Evolutionary conservation across 1,140 invertebrate genomes (phyloP).

Genomic region (Anoplolepis gracilipes): DNA sequence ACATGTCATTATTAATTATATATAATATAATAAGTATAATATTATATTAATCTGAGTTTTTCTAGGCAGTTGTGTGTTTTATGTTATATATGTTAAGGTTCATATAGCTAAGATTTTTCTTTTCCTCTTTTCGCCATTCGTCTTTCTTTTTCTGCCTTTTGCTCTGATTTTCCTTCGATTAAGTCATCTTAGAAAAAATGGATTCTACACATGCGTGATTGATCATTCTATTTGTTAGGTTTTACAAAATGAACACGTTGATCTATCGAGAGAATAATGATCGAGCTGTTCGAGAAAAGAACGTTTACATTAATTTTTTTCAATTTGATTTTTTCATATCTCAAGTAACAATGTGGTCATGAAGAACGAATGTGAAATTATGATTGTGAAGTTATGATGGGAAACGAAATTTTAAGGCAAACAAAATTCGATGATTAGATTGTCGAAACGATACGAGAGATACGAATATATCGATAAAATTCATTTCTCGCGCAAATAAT

Average conservation of each 20-base stretch:
- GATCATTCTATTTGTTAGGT: slow-evolving; percentile 22
- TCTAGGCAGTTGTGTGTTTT: slow-evolving; percentile 83
- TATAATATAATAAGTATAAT: slow-evolving; percentile 79
- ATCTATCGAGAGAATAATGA: slow-evolving; percentile 48
- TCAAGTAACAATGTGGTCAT: background rate
- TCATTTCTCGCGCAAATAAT: slow-evolving; percentile 39
- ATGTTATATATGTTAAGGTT: slow-evolving; percentile 76
- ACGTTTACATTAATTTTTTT: slow-evolving; percentile 9
- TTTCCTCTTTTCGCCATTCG: background rate
- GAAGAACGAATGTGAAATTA: no score
- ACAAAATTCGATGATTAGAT: slow-evolving; percentile 16
- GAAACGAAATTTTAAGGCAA: background rate
- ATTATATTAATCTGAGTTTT: slow-evolving; percentile 79
- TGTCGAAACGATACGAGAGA: slow-evolving; percentile 45
- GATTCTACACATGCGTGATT: slow-evolving; percentile 13
- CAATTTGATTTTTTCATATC: background rate
- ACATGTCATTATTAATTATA: slow-evolving; percentile 79
- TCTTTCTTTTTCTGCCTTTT: background rate
- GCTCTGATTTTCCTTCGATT: slow-evolving; percentile 15
- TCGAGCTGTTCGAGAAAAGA: slow-evolving; percentile 53
- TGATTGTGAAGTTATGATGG: no score
- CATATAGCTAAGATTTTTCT: slow-evolving; percentile 67
- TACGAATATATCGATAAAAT: slow-evolving; percentile 29
- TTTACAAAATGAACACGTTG: slow-evolving; percentile 64
- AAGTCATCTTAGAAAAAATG: slow-evolving; percentile 42